Evolutionary conservation across 2,797 vertebrate species (phyloP), one percentile per base, ranked within the genome.

Genomic region (Crenichthys baileyi): DNA sequence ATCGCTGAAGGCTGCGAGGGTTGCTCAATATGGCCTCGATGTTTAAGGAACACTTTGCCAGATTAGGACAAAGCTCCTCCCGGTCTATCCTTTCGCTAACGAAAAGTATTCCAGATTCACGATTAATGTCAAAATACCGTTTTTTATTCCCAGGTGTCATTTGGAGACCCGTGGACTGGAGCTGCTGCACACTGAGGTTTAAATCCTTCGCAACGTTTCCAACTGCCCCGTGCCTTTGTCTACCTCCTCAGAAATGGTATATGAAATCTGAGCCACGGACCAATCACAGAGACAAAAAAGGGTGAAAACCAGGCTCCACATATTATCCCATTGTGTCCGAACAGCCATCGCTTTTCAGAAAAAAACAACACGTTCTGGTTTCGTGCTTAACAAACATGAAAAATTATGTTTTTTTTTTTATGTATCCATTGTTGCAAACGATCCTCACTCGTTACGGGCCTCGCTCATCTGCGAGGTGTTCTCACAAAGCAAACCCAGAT

Each of bases 131-230:
- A 53, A 96, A 94, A 94, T 89, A 95, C 0, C 63, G 74, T 86
- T 91, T 76, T 77, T 71, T 90, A 1, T 89, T 85, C 1, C 53
- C 91, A 2, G 92, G 88, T 1, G 84, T 82, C 36, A 95, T 89
- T 22, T 90, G 90, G 78, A 95, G 85, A 39, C 80, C 80, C 26
- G 85, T 41, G 0, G 79, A 76, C 0, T 89, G 85, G 8, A 95
- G 73, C 9, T 92, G 88, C 70, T 94, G 91, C 4, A 90, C 79
- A 73, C 81, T 93, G 13, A 96, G 85, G 61, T 93, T 93, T 82
- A 96, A 88, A 91, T 96, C 94, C 85, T 93, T 95, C 0, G 92
- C 93, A 15, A 96, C 80, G 82, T 95, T 95, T 65, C 94, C 95
- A n/a, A 95, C 92, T 11, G 74, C 70, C 0, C 70, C 0, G 93